A percentile compares a stretch with the other conserved stretches of the same genome.
These are phyloP conservation scores for Zaprionus africanus DNA, from an alignment of 1,140 invertebrate genomes.

Conservation along the genomic window DNA sequence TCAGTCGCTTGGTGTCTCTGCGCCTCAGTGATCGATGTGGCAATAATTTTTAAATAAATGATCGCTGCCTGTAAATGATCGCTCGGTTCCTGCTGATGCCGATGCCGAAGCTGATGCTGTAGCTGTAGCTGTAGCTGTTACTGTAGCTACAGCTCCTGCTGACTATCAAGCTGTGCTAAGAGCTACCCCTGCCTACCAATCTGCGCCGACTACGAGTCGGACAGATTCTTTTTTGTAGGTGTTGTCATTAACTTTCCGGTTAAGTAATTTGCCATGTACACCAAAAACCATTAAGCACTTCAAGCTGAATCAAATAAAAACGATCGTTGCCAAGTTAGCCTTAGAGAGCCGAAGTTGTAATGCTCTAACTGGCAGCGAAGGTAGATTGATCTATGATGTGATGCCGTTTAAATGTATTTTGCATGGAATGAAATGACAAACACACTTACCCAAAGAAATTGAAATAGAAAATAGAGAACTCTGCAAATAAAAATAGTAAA, in stretches of 20 bases:
- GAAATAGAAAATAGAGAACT: background rate
- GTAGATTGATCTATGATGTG: background rate
- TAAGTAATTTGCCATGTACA: slow-evolving; percentile 79
- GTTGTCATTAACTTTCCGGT: slow-evolving; percentile 72
- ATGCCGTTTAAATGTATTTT: background rate
- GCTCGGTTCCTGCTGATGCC: slow-evolving; percentile 43
- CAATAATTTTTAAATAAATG: slow-evolving; percentile 84
- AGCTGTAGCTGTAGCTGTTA: background rate
- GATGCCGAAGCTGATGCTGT: background rate
- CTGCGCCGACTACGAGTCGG: background rate
- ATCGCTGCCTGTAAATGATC: slow-evolving; percentile 78
- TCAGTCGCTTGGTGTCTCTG: slow-evolving; percentile 43
- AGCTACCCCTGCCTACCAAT: slow-evolving; percentile 31
- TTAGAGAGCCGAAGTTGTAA: slow-evolving; percentile 23
- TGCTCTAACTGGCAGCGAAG: background rate
- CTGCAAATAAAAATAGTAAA: background rate
- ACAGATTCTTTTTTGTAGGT: slow-evolving; percentile 60
- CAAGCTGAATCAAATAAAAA: slow-evolving; percentile 30
- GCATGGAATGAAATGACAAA: background rate
- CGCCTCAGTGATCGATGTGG: slow-evolving; percentile 74
- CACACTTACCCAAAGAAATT: background rate
- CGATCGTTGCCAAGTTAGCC: slow-evolving; percentile 6
- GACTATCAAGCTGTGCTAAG: slow-evolving; percentile 28
- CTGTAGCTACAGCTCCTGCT: slow-evolving; percentile 22
- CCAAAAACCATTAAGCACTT: slow-evolving; percentile 65